Evolutionary conservation across 53 echinoderm and acorn worm genomes (phyloP), one percentile per base, ranked within the genome.

Genomic region (Zoroaster sp.): DNA sequence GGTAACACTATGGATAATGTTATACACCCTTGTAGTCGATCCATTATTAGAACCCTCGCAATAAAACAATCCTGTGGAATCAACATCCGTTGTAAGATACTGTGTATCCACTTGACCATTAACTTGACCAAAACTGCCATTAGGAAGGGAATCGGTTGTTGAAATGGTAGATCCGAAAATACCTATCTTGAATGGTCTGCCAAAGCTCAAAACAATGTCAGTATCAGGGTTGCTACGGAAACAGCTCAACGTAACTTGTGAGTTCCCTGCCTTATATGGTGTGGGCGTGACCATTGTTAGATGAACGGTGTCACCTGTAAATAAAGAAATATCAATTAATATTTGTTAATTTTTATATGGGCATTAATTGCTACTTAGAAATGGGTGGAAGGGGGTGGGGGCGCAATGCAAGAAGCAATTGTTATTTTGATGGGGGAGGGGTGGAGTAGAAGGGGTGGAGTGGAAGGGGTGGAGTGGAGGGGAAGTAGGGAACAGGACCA

Each of bases 161-260:
- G 23, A 14, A 23, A 80, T 66, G 1, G 55, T 17, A 1, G 65
- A 54, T 68, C 77, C 51, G 32, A 12, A 17, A 4, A 55, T 55
- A 42, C 44, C 35, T 25, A 55, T 41, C 11, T 17, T 40, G 14
- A 88, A 74, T n/a, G 55, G 75, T 40, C 88, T 59, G 0, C 75
- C 88, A 6, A 74, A 40, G 41, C 17, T 67, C 15, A 88, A 15
- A 65, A 15, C 66, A 77, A 14, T 25, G 12, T 36, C 44, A 28
- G 63, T 76, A 45, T 88, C 88, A 75, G 88, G 88, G 17, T 43
- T 55, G 66, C 88, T 76, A 5, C 65, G 88, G 15, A 75, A 75
- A 76, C 88, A 88, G 45, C 23, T 72, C 18, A 75, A 52, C 2
- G 2, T 12, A 42, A 7, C 34, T 30, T 31, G 9, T 12, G 3